These are phyloP conservation scores for Malacoraja senta DNA, from an alignment of 2,797 vertebrate genomes.

Conservation along the genomic window DNA sequence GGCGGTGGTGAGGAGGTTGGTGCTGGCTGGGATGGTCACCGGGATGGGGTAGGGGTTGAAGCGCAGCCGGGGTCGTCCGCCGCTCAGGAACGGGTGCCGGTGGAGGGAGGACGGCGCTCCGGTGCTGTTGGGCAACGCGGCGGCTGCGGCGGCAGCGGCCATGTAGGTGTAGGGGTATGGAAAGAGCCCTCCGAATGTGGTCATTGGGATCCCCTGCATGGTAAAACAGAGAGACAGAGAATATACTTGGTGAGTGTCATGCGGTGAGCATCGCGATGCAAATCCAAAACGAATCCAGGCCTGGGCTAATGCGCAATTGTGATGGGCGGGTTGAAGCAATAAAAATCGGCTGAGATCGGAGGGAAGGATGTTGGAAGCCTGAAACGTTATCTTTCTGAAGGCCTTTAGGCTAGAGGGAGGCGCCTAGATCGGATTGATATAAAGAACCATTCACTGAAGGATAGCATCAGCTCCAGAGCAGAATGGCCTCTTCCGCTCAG, in stretches of 20 bases:
- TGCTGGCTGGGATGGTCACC: conserved; percentile 76
- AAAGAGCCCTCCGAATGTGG: conserved; percentile 90
- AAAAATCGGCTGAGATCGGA: too few species aligned
- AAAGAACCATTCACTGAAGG: not conserved
- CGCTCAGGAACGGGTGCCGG: conserved; percentile 76
- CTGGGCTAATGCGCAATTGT: too few species aligned
- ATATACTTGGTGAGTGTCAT: not conserved
- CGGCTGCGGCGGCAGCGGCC: conserved; percentile 86
- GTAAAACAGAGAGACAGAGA: not conserved
- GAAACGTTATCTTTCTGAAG: not conserved
- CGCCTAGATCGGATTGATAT: not conserved
- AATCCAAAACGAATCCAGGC: not conserved
- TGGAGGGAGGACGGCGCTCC: conserved; percentile 62
- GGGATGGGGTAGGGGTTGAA: conserved; percentile 96
- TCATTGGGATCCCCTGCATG: conserved; percentile 90
- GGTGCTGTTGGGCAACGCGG: conserved; percentile 75
- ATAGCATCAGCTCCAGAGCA: too few species aligned
- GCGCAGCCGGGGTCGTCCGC: conserved; percentile 79
- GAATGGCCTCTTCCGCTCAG: not conserved
- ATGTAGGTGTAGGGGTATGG: conserved; percentile 97
- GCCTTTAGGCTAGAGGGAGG: not conserved
- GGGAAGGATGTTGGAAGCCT: not conserved
- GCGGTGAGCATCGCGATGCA: not conserved
- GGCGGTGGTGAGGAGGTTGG: conserved; percentile 75
- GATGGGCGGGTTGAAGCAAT: not conserved